A percentile compares a stretch with the other conserved stretches of the same genome.
Evolutionary conservation across 1,140 invertebrate species (phyloP).

Genomic region (Tribolium castaneum): DNA sequence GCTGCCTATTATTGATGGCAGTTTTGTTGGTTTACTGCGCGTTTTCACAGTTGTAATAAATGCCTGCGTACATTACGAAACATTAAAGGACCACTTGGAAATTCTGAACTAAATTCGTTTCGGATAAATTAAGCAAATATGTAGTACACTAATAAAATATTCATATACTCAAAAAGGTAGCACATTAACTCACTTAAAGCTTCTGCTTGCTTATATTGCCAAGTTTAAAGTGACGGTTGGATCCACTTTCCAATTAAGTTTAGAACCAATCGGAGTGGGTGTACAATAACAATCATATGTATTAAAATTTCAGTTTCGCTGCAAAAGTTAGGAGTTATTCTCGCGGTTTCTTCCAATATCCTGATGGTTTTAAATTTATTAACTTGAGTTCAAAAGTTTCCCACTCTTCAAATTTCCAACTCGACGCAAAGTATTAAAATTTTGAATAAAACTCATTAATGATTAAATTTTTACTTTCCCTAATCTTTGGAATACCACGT

Average conservation of each 20-base stretch:
- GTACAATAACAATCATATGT: background rate
- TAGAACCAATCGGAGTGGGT: background rate
- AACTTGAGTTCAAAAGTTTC: background rate
- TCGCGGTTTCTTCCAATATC: slow-evolving; percentile 1
- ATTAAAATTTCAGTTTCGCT: background rate
- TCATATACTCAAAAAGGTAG: slow-evolving; percentile 24
- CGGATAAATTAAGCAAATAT: slow-evolving; percentile 24
- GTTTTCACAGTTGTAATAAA: background rate
- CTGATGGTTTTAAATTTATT: slow-evolving; percentile 17
- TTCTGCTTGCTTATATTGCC: slow-evolving; percentile 11
- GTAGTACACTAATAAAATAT: slow-evolving; percentile 17
- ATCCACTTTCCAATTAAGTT: background rate
- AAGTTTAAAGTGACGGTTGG: slow-evolving; percentile 9
- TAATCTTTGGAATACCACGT: background rate
- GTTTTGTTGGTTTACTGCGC: background rate
- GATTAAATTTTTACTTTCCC: background rate
- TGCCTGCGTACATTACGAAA: background rate
- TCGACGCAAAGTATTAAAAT: background rate
- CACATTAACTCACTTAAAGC: slow-evolving; percentile 14
- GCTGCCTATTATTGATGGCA: slow-evolving; percentile 3
- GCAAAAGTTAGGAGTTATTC: background rate
- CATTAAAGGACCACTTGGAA: slow-evolving; percentile 16
- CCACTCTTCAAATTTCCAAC: background rate
- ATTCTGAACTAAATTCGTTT: slow-evolving; percentile 12
- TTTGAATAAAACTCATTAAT: background rate